Evolutionary conservation across 2,113 vertebrate genomes (phyloP), one percentile per base, ranked within the genome.

Genomic region (Macquaria ambigua): DNA sequence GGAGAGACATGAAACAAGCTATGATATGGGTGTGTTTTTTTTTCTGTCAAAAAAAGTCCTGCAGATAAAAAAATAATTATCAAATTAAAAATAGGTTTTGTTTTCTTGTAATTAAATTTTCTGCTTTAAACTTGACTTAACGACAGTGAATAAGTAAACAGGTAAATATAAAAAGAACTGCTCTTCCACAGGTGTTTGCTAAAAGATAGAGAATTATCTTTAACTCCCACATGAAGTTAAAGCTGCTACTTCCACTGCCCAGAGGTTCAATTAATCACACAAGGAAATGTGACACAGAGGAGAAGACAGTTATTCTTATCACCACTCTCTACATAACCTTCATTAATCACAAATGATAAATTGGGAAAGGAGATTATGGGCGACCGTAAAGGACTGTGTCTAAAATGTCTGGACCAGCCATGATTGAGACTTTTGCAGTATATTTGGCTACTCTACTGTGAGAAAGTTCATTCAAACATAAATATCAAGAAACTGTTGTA

Each of bases 261-360:
- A 74, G 28, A 31, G 16, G 18, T n/a, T 56, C 41, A 59, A 85
- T 90, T 81, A 69, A 81, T 89, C 81, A 87, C 63, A 63, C 25
- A 20, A 23, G 25, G 41, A 69, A 68, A 75, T 21, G 34, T 84
- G 67, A 62, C 72, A 83, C 43, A 56, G 59, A 74, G 23, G 56
- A 75, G 46, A 74, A 74, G 53, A 80, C n/a, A 39, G 46, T 63
- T 79, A 56, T 59, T 79, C 59, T 78, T 70, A 74, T 72, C 31
- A 37, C 31, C 41, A 37, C 28, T 67, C 39, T 55, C 16, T 46
- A 20, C 21, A 66, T 80, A 52, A 81, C 53, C 46, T 5, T 63
- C 41, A 77, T 90, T 83, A 78, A 83, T 80, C 72, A 80, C 56
- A 63, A 53, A 53, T 80, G 81, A 86, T 67, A 46, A 71, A 73